A percentile compares a stretch with the other conserved stretches of the same genome.
Conservation (phyloP, 2,888 invertebrate genomes). For the Eudemis profundana region DNA sequence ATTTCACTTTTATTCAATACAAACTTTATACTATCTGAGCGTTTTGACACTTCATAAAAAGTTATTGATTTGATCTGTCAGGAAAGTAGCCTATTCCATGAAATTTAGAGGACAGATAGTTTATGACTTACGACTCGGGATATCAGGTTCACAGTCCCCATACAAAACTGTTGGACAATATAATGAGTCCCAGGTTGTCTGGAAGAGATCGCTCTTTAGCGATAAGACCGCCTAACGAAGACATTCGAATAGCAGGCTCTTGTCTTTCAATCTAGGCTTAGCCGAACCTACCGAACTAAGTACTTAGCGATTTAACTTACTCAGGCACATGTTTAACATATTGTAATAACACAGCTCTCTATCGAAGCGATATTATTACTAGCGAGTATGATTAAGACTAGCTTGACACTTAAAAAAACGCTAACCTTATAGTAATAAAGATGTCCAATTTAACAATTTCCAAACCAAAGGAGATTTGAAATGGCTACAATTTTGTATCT, state of each 20-base stretch:
- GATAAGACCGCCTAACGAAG: no score
- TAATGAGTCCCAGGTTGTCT: no score
- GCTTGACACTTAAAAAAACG: slow-evolving; percentile 27
- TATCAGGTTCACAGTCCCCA: no score
- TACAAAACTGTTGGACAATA: no score
- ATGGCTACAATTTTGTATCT: neutral
- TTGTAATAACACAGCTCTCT: neutral
- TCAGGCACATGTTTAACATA: slow-evolving; percentile 31
- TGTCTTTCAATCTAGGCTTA: no score
- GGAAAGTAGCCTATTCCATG: no score
- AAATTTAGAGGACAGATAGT: neutral
- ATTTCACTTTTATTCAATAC: no score
- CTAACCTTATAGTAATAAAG: neutral
- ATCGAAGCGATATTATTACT: neutral
- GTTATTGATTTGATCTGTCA: no score
- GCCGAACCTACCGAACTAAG: slow-evolving; percentile 23
- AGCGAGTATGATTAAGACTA: slow-evolving; percentile 33
- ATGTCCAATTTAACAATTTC: neutral
- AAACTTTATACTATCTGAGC: no score
- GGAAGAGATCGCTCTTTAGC: no score
- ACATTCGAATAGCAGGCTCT: no score
- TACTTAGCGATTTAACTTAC: slow-evolving; percentile 8
- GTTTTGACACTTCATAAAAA: no score
- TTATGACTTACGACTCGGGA: neutral
- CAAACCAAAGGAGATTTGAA: neutral